Conservation (phyloP, 2,797 vertebrate species). For the Numenius phaeopus region DNA sequence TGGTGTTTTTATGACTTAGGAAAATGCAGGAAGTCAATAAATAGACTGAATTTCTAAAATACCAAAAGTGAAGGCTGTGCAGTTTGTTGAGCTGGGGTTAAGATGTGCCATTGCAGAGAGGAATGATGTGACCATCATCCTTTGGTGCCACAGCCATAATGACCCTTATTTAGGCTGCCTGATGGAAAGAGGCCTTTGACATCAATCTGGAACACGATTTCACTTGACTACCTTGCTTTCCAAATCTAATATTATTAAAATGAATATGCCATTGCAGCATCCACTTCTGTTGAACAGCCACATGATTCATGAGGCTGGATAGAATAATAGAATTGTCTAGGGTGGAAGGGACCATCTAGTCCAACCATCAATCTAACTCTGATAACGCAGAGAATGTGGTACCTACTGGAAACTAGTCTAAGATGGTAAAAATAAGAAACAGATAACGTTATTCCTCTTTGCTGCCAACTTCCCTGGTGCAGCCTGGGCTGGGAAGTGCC, state of each 20-base stretch:
- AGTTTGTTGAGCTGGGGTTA: background rate
- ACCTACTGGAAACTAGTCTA: background rate
- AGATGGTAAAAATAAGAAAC: background rate
- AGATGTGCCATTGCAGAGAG: background rate
- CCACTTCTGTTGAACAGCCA: background rate
- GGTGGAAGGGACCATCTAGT: no score
- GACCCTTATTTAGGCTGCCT: background rate
- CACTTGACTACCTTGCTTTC: background rate
- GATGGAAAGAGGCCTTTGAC: background rate
- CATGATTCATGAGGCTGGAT: background rate
- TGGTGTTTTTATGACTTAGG: accelerated
- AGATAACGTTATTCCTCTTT: background rate
- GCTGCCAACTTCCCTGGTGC: background rate
- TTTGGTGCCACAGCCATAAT: background rate
- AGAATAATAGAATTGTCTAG: no score
- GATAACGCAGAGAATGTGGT: background rate
- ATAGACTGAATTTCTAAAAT: background rate
- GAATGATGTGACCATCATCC: background rate
- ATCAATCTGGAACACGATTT: background rate
- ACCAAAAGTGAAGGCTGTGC: accelerated
- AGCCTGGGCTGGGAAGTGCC: background rate
- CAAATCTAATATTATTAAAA: background rate
- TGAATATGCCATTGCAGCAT: background rate
- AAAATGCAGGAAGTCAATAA: background rate
- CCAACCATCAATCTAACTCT: no score